Evolutionary conservation across 2,797 vertebrate genomes (phyloP), one percentile per base, ranked within the genome.

Genomic region (Falco biarmicus): DNA sequence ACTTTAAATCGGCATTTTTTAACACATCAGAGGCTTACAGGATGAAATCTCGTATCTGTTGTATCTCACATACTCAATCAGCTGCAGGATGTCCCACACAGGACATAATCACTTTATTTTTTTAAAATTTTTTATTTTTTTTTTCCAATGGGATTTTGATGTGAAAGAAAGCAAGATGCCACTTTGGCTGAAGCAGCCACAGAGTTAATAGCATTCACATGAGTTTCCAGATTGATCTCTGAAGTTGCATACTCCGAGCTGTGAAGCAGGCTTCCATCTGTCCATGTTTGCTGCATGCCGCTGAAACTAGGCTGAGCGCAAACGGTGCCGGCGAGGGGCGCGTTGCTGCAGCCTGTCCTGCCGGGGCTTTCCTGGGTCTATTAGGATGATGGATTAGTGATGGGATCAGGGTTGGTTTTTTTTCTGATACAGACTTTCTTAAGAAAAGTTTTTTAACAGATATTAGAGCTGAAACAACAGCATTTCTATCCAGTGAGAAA

Each of bases 391-490:
- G 64, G 22, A 14, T 70, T 50, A n/a, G 51, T 20, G 71, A 45
- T 20, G 32, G 15, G 32, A 31, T 61, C 26, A 37, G 12, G 4
- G 11, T 34, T 9, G 11, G 9, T 18, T 64, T 48, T 66, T 76
- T 20, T 65, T 78, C 26, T n/a, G 26, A 24, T 68, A n/a, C 4
- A 57, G 50, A 11, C 29, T 64, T 53, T 28, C 37, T 68, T 26
- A 63, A 64, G 45, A 34, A 69, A 63, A 29, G 9, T 24, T 63
- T 61, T 70, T 64, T 19, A 64, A 56, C 19, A 50, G 32, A 7
- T 0, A 0, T 15, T n/a, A 31, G 18, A 70, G 32, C 21, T 15
- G n/a, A 56, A 51, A 21, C 45, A 54, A 25, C 41, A 69, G 20
- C 14, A 20, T 56, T 65, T 41, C 48, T 22, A 51, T 37, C 10